These are phyloP conservation scores for Polydrusus tereticollis DNA, from an alignment of 2,888 invertebrate genomes.

Conservation along the genomic window DNA sequence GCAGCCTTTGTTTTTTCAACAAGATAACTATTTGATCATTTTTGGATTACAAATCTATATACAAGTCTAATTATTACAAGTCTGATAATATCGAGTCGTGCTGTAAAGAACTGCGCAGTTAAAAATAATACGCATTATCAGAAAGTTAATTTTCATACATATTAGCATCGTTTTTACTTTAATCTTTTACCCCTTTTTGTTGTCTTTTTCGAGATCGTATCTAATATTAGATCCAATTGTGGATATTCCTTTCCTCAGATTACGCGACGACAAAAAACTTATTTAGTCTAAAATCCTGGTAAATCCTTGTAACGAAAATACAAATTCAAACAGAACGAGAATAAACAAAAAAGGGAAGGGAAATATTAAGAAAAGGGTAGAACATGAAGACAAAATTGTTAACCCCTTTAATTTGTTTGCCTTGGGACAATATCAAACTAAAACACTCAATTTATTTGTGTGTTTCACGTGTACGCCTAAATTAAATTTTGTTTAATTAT, in stretches of 20 bases:
- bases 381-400: constrained; percentile 31
- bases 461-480: constrained; percentile 6
- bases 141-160: too few species aligned
- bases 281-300: neutral
- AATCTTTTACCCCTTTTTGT: too few species aligned
- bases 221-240: neutral
- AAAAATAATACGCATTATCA: too few species aligned
- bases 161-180: too few species aligned
- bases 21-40: too few species aligned
- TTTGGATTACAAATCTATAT: too few species aligned
- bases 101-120: too few species aligned
- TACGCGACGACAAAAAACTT: neutral
- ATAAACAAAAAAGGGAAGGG: constrained; percentile 25
- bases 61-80: too few species aligned
- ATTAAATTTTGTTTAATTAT: constrained; percentile 24
- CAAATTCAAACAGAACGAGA: constrained; percentile 17
- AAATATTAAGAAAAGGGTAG: constrained; percentile 19
- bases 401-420: constrained; percentile 37
- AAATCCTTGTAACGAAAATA: neutral
- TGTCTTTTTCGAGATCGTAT: neutral
- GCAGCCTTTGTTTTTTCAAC: too few species aligned
- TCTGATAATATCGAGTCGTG: too few species aligned
- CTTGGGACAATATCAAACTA: constrained; percentile 7
- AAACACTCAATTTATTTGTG: neutral
- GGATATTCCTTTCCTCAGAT: neutral